A percentile compares a stretch with the other conserved stretches of the same genome.
These are phyloP conservation scores for Huso huso DNA, from an alignment of 2,797 vertebrate species.

Conservation along the genomic window DNA sequence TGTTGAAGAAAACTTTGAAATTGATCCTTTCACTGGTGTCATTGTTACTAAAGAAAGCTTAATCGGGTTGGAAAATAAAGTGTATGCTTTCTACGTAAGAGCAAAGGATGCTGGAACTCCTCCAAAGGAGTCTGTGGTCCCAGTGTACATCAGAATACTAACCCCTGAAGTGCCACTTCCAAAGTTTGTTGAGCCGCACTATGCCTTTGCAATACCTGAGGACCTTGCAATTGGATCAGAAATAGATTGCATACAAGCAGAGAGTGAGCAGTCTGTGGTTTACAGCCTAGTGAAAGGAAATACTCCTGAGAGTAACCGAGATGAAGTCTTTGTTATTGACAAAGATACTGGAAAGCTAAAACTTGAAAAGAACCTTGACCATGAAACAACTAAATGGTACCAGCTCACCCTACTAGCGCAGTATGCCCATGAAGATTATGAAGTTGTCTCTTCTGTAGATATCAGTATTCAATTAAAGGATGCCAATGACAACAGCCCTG, in stretches of 20 bases:
- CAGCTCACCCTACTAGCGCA: slow-evolving; percentile 76
- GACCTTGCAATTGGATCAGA: slow-evolving; percentile 81
- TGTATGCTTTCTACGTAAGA: slow-evolving; percentile 83
- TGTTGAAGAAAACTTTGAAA: slow-evolving; percentile 88
- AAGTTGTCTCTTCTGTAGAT: slow-evolving; percentile 70
- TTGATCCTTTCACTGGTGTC: slow-evolving; percentile 72
- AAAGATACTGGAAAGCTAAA: slow-evolving; percentile 77
- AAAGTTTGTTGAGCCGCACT: slow-evolving; percentile 83
- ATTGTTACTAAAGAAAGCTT: slow-evolving; percentile 92
- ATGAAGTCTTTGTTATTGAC: slow-evolving; percentile 83
- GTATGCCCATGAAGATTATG: slow-evolving; percentile 56
- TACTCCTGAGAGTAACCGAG: slow-evolving; percentile 84
- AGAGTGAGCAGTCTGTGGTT: slow-evolving; percentile 60
- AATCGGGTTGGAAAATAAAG: slow-evolving; percentile 87
- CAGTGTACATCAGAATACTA: slow-evolving; percentile 81
- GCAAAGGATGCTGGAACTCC: slow-evolving; percentile 82
- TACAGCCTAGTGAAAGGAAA: slow-evolving; percentile 82
- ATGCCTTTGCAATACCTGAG: slow-evolving; percentile 80
- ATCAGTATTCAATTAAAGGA: slow-evolving; percentile 90
- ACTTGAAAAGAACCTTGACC: slow-evolving; percentile 85
- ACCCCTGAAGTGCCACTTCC: slow-evolving; percentile 72
- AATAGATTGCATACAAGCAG: slow-evolving; percentile 78
- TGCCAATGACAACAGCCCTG: slow-evolving; percentile 83
- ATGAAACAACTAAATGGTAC: slow-evolving; percentile 92
- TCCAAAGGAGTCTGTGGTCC: slow-evolving; percentile 71